Conservation (phyloP, 2,113 vertebrate genomes). For the Onychorhynchus coronatus region DNA sequence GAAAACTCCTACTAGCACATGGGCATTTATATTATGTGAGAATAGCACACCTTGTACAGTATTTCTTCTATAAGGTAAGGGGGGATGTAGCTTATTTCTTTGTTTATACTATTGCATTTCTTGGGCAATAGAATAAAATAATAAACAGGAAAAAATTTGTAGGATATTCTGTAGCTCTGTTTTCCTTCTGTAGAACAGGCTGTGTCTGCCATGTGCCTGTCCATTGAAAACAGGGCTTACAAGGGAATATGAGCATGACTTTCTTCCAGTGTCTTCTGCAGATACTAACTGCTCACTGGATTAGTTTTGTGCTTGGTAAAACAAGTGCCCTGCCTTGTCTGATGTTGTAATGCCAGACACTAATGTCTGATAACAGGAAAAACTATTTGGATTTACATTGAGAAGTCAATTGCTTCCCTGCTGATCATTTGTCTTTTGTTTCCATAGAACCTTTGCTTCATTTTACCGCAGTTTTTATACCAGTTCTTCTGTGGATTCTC, state of each 20-base stretch:
- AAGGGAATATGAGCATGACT: not conserved
- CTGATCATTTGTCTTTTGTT: slow-evolving; percentile 19
- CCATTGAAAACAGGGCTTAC: not conserved
- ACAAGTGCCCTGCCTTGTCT: not conserved
- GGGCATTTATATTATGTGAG: slow-evolving; percentile 98
- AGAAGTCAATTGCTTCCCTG: not conserved
- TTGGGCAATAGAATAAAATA: not conserved
- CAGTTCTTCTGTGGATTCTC: slow-evolving; percentile 99
- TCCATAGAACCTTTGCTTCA: slow-evolving; percentile 96
- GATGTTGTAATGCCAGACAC: not conserved
- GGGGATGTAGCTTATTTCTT: not conserved
- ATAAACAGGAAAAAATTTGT: fast-evolving
- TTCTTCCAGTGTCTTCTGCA: not conserved
- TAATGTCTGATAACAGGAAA: not conserved
- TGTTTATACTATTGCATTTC: not conserved
- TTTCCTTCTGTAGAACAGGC: not conserved
- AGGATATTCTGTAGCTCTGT: not conserved
- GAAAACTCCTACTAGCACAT: slow-evolving; percentile 90
- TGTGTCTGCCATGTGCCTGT: not conserved
- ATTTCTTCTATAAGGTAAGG: slow-evolving; percentile 99
- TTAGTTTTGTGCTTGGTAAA: not conserved
- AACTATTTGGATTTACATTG: not conserved
- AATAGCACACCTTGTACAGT: slow-evolving; percentile 97
- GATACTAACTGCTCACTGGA: not conserved
- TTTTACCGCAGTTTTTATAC: slow-evolving; percentile 99